Conservation (phyloP, 2,113 vertebrate genomes). For the Burhinus oedicnemus region DNA sequence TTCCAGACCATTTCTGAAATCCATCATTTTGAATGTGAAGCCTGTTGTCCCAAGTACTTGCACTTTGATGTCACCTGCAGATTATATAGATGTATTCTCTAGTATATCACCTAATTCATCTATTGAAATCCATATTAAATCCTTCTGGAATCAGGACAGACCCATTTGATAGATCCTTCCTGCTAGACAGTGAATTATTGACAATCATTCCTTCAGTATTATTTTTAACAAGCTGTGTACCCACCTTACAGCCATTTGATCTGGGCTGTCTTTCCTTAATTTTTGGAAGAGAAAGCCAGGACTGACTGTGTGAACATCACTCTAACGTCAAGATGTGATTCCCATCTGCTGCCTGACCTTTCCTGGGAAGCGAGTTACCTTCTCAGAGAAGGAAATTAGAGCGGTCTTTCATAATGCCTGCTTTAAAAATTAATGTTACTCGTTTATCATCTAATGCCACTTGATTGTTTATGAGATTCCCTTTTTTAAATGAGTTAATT, state of each 20-base stretch:
- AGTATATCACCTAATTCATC: background rate
- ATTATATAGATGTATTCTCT: background rate
- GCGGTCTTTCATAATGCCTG: background rate
- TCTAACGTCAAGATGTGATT: accelerated
- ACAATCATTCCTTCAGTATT: background rate
- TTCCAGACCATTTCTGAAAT: background rate
- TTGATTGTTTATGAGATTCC: background rate
- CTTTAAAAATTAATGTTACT: background rate
- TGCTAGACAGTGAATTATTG: background rate
- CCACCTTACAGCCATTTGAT: background rate
- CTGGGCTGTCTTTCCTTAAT: background rate
- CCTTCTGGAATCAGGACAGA: background rate
- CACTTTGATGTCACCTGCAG: background rate
- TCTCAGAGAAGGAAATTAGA: background rate
- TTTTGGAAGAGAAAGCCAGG: background rate
- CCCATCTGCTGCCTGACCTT: background rate
- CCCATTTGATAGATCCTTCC: background rate
- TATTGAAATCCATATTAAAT: background rate
- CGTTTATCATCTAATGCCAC: accelerated
- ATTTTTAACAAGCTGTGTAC: background rate
- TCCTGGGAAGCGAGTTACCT: background rate
- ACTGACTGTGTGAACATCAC: background rate
- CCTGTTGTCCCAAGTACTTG: background rate
- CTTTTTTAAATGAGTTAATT: background rate
- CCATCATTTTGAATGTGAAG: background rate